Percentiles rank a stretch among this genome's conserved stretches.
phyloP scores from a whole-genome alignment of 2,888 invertebrate species.

The Limenitis camilla region DNA sequence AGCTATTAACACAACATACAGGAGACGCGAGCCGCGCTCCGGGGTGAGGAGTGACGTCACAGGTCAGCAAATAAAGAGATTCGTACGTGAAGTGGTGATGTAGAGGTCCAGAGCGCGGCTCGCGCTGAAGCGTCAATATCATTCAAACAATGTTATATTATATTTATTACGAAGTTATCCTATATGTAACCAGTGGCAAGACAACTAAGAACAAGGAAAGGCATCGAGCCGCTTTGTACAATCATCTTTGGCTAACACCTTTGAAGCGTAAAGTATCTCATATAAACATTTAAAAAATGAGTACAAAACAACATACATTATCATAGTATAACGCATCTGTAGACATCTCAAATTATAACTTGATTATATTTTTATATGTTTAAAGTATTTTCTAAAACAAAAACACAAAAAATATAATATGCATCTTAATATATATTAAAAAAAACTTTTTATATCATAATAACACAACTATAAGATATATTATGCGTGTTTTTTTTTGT shows the following conservation, averaged over 20 bases:
- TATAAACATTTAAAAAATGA: constrained; percentile 25
- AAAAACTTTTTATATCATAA: too few relatives aligned
- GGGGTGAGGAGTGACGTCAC: constrained; percentile 7
- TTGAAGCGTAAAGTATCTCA: constrained; percentile 49
- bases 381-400: background rate
- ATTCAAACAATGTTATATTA: constrained; percentile 11
- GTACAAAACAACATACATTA: constrained; percentile 21
- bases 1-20: constrained; percentile 49
- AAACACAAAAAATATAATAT: background rate
- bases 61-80: background rate
- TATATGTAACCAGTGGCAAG: constrained; percentile 33
- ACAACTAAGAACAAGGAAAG: constrained; percentile 42
- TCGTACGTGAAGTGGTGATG: background rate
- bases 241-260: constrained; percentile 61
- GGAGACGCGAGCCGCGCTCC: constrained; percentile 24
- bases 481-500: too few relatives aligned
- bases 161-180: constrained; percentile 12
- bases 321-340: constrained; percentile 7
- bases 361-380: background rate
- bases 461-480: too few relatives aligned
- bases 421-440: background rate
- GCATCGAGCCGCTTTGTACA: constrained; percentile 59
- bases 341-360: constrained; percentile 17
- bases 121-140: constrained; percentile 12
- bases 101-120: constrained; percentile 3